Conservation (phyloP, 2,113 vertebrate species). For the Condylura cristata region DNA sequence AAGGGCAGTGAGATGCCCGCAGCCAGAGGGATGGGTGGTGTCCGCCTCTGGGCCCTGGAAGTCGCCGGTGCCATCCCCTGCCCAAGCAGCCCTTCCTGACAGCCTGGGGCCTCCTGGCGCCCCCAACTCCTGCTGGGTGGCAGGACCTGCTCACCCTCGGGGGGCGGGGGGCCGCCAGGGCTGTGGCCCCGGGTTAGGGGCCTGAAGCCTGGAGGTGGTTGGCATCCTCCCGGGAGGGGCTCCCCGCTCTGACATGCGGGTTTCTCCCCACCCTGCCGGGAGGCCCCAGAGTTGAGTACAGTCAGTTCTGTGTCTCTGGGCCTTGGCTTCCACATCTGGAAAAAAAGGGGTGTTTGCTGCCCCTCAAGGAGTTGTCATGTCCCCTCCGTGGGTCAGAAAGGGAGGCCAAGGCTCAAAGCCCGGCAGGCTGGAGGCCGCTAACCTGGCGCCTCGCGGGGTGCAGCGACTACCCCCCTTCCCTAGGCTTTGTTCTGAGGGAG, state of each 20-base stretch:
- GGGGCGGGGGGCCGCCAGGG: not conserved
- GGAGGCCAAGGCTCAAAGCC: not conserved
- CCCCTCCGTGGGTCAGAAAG: not conserved
- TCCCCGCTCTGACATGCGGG: not conserved
- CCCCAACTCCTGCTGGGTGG: not conserved
- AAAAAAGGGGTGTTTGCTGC: not conserved
- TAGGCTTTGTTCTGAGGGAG: conserved; percentile 56
- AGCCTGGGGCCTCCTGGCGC: not conserved
- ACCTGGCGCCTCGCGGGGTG: not conserved
- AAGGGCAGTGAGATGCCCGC: not conserved
- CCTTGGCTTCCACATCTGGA: not conserved
- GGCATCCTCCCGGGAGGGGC: too few relatives aligned
- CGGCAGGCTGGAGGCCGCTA: not conserved
- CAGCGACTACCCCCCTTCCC: not conserved
- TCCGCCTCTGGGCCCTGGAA: not conserved
- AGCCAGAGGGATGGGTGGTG: not conserved
- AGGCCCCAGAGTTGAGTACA: not conserved
- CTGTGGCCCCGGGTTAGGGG: too few relatives aligned
- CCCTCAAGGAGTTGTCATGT: not conserved
- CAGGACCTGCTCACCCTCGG: not conserved
- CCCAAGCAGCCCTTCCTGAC: not conserved
- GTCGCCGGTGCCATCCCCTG: not conserved
- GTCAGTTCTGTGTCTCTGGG: not conserved
- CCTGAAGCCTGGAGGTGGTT: not conserved
- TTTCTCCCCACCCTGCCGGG: not conserved